Evolutionary conservation across 2,888 invertebrate species (phyloP), one percentile per base, ranked within the genome.

Genomic region (Macaria notata): DNA sequence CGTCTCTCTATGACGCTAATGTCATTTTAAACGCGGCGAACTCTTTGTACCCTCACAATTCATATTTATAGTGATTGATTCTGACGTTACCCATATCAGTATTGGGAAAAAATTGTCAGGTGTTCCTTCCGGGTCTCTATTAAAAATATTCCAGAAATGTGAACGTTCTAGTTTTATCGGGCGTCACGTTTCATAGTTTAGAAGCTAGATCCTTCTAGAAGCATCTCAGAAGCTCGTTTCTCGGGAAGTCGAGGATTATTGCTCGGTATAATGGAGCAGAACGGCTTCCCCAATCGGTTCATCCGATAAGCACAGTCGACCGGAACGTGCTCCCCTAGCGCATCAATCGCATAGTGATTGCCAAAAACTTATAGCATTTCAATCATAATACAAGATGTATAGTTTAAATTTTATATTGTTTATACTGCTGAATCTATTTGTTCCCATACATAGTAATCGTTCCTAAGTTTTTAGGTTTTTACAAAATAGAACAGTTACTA

Each of bases 231-330:
- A 1, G 62, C 66, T 64, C 64, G 63, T 71, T 68, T 68, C 66
- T 74, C 65, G 62, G 50, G 54, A 39, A 48, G 54, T 46, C 44
- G 51, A 76, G 78, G 83, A 83, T 87, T 85, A 83, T 79, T 78
- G 77, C 73, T 59, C 69, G 72, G 82, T 73, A 88, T 84, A 89
- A 89, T 88, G 86, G 86, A 78, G 84, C 88, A 86, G 84, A 88
- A 88, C 87, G 78, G 66, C 74, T 79, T 78, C 81, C 83, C 83
- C 81, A 80, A 82, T 79, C 81, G 81, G 80, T 79, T 84, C 83
- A 87, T 86, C 83, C 82, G 86, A 86, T 85, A 80, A 84, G 79
- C 76, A 87, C 87, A 85, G 76, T 82, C 84, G 78, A 87, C 85
- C 85, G 90, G 87, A 89, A 89, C 89, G 80, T 62, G 65, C 75